Percentiles rank a stretch among this genome's conserved stretches.
Conservation (phyloP, 1,140 invertebrate genomes). For the Drosophila erecta region DNA sequence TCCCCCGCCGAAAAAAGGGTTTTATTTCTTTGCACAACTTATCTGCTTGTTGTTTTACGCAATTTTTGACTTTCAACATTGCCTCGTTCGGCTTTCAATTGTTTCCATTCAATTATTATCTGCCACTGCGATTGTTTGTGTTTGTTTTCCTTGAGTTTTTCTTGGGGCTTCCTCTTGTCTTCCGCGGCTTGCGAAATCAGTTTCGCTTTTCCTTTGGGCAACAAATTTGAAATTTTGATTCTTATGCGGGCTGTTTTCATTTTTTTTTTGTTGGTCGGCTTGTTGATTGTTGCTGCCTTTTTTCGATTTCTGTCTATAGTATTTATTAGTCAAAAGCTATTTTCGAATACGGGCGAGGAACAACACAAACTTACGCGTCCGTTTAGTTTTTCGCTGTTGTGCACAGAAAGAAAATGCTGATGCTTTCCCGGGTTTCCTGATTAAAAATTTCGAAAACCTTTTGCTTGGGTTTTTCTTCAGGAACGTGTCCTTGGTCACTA, state of each 20-base stretch:
- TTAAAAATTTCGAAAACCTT: too few species aligned
- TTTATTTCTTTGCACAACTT: constrained; percentile 20
- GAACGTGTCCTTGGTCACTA: too few species aligned
- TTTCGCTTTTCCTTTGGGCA: constrained; percentile 35
- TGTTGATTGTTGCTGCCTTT: constrained; percentile 52
- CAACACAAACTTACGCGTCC: constrained; percentile 59
- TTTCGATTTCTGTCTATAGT: constrained; percentile 77
- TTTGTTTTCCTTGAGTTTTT: constrained; percentile 24
- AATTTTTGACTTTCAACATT: constrained; percentile 47
- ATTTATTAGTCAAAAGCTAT: constrained; percentile 84
- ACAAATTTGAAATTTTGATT: constrained; percentile 51
- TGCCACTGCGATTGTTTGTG: constrained; percentile 7
- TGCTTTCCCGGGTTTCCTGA: too few species aligned
- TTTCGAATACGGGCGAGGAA: constrained; percentile 65
- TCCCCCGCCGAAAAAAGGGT: constrained; percentile 13
- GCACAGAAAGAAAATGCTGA: not conserved
- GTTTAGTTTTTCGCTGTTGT: constrained; percentile 15
- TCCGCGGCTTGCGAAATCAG: constrained; percentile 39
- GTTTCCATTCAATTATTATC: constrained; percentile 51
- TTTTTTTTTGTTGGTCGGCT: constrained; percentile 29
- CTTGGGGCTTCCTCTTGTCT: not conserved
- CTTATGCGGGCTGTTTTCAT: constrained; percentile 36
- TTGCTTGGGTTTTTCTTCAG: too few species aligned
- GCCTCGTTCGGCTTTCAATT: constrained; percentile 34
- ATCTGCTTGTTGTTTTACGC: constrained; percentile 41